Base-by-base conservation (phyloP, 1,140 invertebrate species). In the Anoplolepis gracilipes region DNA sequence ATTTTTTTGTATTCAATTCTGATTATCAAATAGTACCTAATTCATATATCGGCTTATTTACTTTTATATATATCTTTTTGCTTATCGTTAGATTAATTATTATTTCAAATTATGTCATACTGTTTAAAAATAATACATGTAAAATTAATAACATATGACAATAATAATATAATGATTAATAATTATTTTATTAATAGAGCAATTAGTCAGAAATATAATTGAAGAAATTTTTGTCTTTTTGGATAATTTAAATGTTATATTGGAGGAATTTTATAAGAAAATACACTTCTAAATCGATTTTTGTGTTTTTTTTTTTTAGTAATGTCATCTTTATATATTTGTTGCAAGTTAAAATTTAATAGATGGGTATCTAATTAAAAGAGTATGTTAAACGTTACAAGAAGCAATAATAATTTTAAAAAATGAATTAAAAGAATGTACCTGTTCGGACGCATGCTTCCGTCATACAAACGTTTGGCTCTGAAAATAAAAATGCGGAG, bases 381-480 rank as follows among this genome's bases (percentile, higher is more conserved):
- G 2, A 36, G 88, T 73, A 95, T 93, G 13, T 49, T 49, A 49
- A 46, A 7, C 4, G 1, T 39, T 46, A 46, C 11, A 46, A 46
- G 42, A 49, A 49, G 3, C 16, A 46, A 16, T 19, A 49, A 19
- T 49, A 49, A 49, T 49, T 46, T 13, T 11, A 49, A 16, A 46
- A 49, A 49, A 19, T 42, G 42, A 65, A 42, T 75, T 57, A 13
- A 55, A 28, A 36, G 5, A 36, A 87, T 73, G 95, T 93, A 97
- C 96, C 96, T 93, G 97, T 97, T 92, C 96, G 95, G 42, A 97
- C 96, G 93, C 97, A 97, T 95, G 97, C 97, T 93, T 97, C 96
- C 49, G 96, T 96, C 82, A 97, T 93, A 93, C 97, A 97, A 75
- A 97, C 95, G 82, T 95, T 95, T 13, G 87, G 86, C 87, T 93